Percentiles rank a stretch among this genome's conserved stretches.
These are phyloP conservation scores for Chrosomus eos DNA, from an alignment of 2,797 vertebrate species.

Conservation along the genomic window DNA sequence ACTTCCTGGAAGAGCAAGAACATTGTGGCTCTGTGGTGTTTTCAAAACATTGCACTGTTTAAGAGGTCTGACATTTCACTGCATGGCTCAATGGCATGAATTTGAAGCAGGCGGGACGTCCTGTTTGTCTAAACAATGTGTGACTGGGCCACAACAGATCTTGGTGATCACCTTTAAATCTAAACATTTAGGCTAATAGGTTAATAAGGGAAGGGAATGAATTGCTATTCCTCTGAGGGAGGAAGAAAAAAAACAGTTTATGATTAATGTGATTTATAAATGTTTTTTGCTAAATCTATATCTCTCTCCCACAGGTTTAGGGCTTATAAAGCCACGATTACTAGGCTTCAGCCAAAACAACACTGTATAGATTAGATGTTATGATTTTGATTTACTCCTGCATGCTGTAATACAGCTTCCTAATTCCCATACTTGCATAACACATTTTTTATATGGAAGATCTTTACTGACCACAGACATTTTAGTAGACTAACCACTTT, in stretches of 20 bases:
- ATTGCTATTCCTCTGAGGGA: not conserved
- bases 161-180: not conserved
- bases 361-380: conserved; percentile 22
- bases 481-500: not conserved
- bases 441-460: not conserved
- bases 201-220: not conserved
- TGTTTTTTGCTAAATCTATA: conserved; percentile 18
- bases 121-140: not conserved
- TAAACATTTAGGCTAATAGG: not conserved
- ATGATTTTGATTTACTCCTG: conserved; percentile 19
- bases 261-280: conserved; percentile 28
- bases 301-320: conserved; percentile 12
- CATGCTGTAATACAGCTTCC: conserved; percentile 10
- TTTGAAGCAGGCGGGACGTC: not conserved
- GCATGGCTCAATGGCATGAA: not conserved
- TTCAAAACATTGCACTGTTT: conserved; percentile 4
- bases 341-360: not conserved
- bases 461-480: conserved; percentile 12
- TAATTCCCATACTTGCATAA: conserved; percentile 29
- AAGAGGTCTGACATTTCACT: not conserved
- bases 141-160: not conserved
- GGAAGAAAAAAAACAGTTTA: not conserved
- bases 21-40: not conserved
- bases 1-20: conserved; percentile 10
- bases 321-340: conserved; percentile 13